These are phyloP conservation scores for Hemiscyllium ocellatum DNA, from an alignment of 2,113 vertebrate species.

Conservation along the genomic window DNA sequence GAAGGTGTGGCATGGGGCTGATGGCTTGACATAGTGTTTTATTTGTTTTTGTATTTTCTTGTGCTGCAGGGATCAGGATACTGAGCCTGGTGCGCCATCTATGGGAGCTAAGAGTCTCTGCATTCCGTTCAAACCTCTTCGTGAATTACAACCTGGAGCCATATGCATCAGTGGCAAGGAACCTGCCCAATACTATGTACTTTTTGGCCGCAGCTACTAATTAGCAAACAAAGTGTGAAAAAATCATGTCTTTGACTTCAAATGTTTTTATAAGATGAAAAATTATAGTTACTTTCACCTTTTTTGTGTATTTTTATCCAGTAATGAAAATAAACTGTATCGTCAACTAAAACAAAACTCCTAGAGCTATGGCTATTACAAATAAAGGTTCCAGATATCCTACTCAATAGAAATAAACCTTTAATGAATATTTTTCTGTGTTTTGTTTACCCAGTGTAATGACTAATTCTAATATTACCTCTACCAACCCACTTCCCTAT, in stretches of 20 bases:
- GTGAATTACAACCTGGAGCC: slow-evolving; percentile 66
- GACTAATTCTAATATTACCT: neutral
- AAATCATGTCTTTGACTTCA: slow-evolving; percentile 25
- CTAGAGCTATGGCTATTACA: slow-evolving; percentile 8
- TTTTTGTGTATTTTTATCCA: slow-evolving; percentile 36
- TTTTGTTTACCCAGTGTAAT: neutral
- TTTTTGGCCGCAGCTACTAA: slow-evolving; percentile 93
- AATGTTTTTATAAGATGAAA: slow-evolving; percentile 31
- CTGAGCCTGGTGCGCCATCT: slow-evolving; percentile 89
- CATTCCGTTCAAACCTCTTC: slow-evolving; percentile 84
- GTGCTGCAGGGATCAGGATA: slow-evolving; percentile 82
- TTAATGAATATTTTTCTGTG: slow-evolving; percentile 30
- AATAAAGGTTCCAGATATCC: neutral
- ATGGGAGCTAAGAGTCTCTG: slow-evolving; percentile 98
- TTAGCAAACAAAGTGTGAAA: neutral
- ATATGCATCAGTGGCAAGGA: slow-evolving; percentile 77
- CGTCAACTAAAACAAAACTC: neutral
- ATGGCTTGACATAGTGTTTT: neutral
- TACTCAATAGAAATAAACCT: slow-evolving; percentile 24
- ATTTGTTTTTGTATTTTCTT: slow-evolving; percentile 36
- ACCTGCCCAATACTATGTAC: slow-evolving; percentile 83
- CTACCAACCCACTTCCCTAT: neutral
- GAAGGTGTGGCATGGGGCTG: too few relatives aligned
- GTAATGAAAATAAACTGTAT: slow-evolving; percentile 22
- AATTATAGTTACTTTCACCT: neutral